A percentile compares a stretch with the other conserved stretches of the same genome.
Conservation (phyloP, 1,140 invertebrate species). For the Lanistes nyassanus region DNA sequence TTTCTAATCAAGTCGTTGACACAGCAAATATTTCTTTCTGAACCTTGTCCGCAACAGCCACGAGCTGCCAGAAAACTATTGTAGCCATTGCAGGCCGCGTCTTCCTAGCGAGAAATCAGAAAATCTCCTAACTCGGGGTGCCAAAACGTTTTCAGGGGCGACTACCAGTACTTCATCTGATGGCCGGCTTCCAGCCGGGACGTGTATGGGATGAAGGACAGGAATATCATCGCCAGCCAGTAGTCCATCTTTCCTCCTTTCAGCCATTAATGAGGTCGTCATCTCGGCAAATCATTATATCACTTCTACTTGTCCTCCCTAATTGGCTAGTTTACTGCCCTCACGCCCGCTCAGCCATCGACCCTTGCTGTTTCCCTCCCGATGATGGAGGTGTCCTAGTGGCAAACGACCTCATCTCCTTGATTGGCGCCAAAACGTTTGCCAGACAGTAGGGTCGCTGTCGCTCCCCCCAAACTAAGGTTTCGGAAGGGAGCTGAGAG, state of each 20-base stretch:
- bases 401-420: not conserved
- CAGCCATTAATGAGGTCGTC: not conserved
- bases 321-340: slow-evolving; percentile 18
- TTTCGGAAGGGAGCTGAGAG: not conserved
- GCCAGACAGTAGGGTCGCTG: not conserved
- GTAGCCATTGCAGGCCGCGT: too few species aligned
- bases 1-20: too few species aligned
- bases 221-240: not conserved
- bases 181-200: not conserved
- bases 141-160: too few species aligned
- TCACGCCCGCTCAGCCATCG: slow-evolving; percentile 1
- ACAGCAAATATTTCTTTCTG: too few species aligned
- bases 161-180: not conserved
- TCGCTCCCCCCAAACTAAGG: not conserved
- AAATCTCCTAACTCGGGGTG: not conserved
- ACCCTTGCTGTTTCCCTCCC: slow-evolving; percentile 3
- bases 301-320: slow-evolving; percentile 13
- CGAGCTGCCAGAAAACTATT: too few species aligned
- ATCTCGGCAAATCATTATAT: slow-evolving; percentile 11
- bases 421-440: not conserved
- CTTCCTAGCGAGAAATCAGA: not conserved
- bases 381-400: slow-evolving; percentile 15
- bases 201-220: not conserved
- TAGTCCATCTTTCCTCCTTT: not conserved
- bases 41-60: too few species aligned